phyloP scores from a whole-genome alignment of 2,888 invertebrate genomes.

The Tuta absoluta region DNA sequence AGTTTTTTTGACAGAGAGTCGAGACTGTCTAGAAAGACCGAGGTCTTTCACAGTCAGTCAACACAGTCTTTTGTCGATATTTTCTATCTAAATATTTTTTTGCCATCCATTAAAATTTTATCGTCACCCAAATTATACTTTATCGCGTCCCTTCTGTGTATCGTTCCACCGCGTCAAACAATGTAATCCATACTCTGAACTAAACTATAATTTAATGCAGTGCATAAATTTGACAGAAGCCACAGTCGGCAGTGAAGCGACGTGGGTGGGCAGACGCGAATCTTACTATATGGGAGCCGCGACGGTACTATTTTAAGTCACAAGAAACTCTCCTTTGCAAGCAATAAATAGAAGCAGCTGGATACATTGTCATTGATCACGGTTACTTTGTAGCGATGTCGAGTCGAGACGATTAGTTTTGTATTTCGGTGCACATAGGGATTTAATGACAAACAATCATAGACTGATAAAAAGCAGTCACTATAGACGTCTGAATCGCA shows the following conservation, averaged over 20 bases:
- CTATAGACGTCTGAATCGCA: not conserved
- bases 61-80: too few species aligned
- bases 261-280: constrained; percentile 37
- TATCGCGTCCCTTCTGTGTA: not conserved
- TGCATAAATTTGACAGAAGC: constrained; percentile 23
- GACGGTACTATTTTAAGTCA: constrained; percentile 23
- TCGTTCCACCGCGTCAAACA: not conserved
- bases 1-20: too few species aligned
- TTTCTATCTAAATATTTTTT: not conserved
- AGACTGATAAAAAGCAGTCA: too few species aligned
- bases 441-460: not conserved
- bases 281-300: constrained; percentile 19
- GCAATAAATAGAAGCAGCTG: not conserved
- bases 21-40: too few species aligned
- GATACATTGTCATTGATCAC: constrained; percentile 1
- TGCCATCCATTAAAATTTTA: not conserved
- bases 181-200: constrained; percentile 13
- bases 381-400: not conserved
- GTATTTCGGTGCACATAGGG: not conserved
- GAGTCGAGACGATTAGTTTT: not conserved
- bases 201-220: not conserved
- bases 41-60: not conserved
- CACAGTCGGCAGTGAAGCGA: constrained; percentile 19
- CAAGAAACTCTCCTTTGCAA: not conserved
- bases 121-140: not conserved